These are phyloP conservation scores for Deilephila elpenor DNA, from an alignment of 2,888 invertebrate genomes.

Conservation along the genomic window DNA sequence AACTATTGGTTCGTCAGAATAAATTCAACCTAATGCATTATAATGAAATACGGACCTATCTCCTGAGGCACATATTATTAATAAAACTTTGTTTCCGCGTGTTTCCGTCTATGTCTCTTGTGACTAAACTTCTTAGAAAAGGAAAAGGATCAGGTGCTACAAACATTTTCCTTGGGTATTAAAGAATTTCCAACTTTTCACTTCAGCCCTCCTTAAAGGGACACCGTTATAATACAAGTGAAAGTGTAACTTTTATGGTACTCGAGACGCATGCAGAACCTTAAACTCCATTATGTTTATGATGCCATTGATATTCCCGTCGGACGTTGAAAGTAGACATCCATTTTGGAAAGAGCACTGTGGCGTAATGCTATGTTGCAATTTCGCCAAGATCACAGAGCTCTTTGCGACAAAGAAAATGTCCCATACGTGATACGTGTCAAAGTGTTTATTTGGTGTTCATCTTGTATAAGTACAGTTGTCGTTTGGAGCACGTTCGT, in stretches of 20 bases:
- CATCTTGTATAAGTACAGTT: constrained; percentile 31
- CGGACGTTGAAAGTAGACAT: constrained; percentile 42
- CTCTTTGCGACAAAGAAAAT: not conserved
- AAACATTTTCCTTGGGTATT: not conserved
- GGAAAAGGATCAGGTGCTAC: not conserved
- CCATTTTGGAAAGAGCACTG: constrained; percentile 3
- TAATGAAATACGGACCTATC: not conserved
- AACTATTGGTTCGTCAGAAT: not conserved
- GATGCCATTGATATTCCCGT: constrained; percentile 67
- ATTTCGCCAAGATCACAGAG: not conserved
- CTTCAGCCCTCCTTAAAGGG: constrained; percentile 50
- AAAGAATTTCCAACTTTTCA: constrained; percentile 42
- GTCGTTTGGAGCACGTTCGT: constrained; percentile 36
- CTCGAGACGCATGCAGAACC: constrained; percentile 52
- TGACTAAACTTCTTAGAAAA: constrained; percentile 4
- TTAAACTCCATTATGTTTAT: constrained; percentile 65
- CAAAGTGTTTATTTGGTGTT: constrained; percentile 33
- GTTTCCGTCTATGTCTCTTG: not conserved
- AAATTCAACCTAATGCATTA: not conserved
- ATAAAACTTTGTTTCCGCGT: not conserved
- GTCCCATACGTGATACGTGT: constrained; percentile 37
- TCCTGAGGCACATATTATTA: not conserved
- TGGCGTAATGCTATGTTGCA: not conserved
- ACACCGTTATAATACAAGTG: constrained; percentile 61
- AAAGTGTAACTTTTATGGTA: constrained; percentile 62